Evolutionary conservation across 2,113 vertebrate genomes (phyloP), one percentile per base, ranked within the genome.

Genomic region (Crotalus viridis): DNA sequence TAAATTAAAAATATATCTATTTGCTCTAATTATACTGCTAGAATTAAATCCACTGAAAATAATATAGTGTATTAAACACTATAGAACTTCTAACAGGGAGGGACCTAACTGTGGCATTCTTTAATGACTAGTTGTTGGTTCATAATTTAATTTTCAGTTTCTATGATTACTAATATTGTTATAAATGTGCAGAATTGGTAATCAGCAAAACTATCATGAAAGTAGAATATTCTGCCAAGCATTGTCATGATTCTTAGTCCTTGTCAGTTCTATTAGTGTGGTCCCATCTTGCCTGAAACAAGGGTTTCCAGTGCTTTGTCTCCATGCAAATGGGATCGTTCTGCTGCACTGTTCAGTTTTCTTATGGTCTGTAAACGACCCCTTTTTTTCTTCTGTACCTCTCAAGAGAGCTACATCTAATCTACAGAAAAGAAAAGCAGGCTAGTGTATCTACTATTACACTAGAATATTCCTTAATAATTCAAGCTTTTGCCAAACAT

Each of bases 381-480:
- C 90, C 92, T n/a, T 93, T 17, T 5, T 91, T 95, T 87, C 85
- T 94, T 94, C 88, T 94, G 15, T 1, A 55, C 59, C 92, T 97
- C 96, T 95, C 96, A 94, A 89, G 95, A 95, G 96, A 95, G 92
- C 93, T 94, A 97, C 97, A 94, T 98, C 97, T 98, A 97, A 97
- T 97, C 97, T 94, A 97, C 69, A 54, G 94, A 97, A 96, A 94
- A 97, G 97, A 97, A 94, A 97, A 97, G 97, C 97, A 95, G 95
- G 94, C 94, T 94, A 94, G 93, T 97, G 96, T 95, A 96, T 96
- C 97, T 97, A 93, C 95, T 96, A 94, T 97, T 96, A 95, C 96
- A 93, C 97, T 97, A 97, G 97, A 97, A 98, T 97, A 94, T 95
- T 94, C 93, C 96, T 98, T 90, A 98, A 98, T 98, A 98, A 98